Base-by-base conservation (phyloP, 2,113 vertebrate genomes). In the Pseudorasbora parva region DNA sequence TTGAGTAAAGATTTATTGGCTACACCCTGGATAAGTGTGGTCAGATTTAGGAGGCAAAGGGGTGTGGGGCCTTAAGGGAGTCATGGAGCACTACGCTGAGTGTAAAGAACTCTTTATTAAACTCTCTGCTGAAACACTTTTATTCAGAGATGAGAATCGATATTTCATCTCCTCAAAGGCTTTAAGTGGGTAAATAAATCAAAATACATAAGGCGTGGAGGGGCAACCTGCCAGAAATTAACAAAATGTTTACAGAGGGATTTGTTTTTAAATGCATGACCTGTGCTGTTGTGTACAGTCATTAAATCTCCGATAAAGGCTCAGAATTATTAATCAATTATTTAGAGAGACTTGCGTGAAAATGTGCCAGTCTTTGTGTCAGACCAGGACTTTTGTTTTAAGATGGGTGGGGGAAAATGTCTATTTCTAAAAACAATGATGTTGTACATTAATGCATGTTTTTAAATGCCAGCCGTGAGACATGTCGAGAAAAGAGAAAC, bases 171-270 rank as follows among this genome's bases (percentile, higher is more conserved):
- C 73, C 80, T 78, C 45, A 51, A 82, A 15, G n/a, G 45, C 49
- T 85, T 41, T 87, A 80, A 84, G 89, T 56, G 60, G 71, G 82
- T 84, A 83, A 80, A 88, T 86, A 85, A 77, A 87, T 88, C 85
- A 88, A 83, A 89, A 27, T 14, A 17, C 72, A 83, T 74, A 88
- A 84, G 54, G 73, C 23, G n/a, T 73, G n/a, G 21, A 57, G 47
- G 68, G 78, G 68, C 54, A 80, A 43, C 56, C 37, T 51, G 49
- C 57, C 57, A 66, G 68, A 84, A 85, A 77, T 85, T 82, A 79
- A 68, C 74, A 85, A 79, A 62, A 80, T 82, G 21, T 86, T 85
- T 80, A 72, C n/a, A 0, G 11, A 79, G 37, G 84, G 76, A 75
- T 72, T 49, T 49, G 66, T 80, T 84, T 84, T 85, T 77, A 81